Conservation (phyloP, 2,113 vertebrate genomes). For the Chrysochloris asiatica region DNA sequence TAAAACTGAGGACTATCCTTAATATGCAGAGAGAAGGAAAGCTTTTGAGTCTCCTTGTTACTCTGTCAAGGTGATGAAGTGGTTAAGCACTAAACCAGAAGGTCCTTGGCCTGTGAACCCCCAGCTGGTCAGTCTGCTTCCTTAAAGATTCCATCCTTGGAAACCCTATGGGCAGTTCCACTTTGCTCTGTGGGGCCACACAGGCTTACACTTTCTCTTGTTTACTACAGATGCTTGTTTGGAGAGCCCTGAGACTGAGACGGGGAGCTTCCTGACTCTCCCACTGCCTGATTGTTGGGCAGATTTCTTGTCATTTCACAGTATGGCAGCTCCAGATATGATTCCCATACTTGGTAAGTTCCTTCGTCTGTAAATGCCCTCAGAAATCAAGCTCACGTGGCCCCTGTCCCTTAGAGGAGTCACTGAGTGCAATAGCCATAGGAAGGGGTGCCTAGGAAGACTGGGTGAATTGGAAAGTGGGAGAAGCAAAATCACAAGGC, state of each 20-base stretch:
- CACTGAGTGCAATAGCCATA: too few relatives aligned
- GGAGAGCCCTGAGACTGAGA: neutral
- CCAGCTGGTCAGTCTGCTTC: neutral
- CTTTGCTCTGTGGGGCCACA: neutral
- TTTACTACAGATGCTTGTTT: neutral
- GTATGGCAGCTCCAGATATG: constrained; percentile 56
- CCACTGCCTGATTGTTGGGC: neutral
- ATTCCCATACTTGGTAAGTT: constrained; percentile 57
- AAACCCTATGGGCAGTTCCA: neutral
- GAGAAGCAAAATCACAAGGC: neutral
- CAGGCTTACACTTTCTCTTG: neutral
- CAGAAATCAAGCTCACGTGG: neutral
- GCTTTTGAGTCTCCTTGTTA: neutral
- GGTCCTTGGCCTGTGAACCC: neutral
- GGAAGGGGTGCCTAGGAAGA: neutral
- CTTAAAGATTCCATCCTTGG: neutral
- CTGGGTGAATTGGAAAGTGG: neutral
- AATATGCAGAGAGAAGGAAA: neutral
- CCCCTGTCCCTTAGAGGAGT: neutral
- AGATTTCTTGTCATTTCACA: neutral
- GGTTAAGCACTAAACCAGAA: neutral
- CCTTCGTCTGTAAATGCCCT: neutral
- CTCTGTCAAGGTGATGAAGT: neutral
- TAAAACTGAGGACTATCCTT: neutral
- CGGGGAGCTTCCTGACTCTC: neutral